Base-by-base conservation (phyloP, 2,797 vertebrate species). In the Alouatta caraya region DNA sequence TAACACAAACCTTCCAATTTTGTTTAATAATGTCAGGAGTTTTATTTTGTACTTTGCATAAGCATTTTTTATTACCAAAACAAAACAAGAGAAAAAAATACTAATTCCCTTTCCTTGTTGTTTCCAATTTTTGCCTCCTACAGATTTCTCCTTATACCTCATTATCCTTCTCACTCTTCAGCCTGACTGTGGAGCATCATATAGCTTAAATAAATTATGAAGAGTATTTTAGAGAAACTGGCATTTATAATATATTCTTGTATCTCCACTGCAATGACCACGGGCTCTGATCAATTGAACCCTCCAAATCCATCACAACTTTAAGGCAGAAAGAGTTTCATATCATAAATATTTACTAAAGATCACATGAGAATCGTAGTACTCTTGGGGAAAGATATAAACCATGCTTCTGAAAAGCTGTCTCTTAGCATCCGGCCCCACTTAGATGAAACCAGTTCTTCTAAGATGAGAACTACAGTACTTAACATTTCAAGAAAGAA, bases 21-120 rank as follows among this genome's bases (percentile, higher is more conserved):
- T 72, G 9, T 91, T 96, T 90, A 93, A 44, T 64, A 85, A 81
- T 15, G 57, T 82, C 15, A 21, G 44, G 10, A 39, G 33, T 84
- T 79, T 39, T 37, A 80, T 80, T 91, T 93, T 64, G 21, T 22
- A 55, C 72, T 83, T 89, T 92, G 26, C 37, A 4, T 83, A 85
- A 61, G 17, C 11, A 57, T 17, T 26, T 14, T 76, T 92, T 89
- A 21, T 90, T 88, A 82, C 67, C 85, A 70, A 86, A 84, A 90
- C 30, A 96, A 97, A 97, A 79, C 72, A 46, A 95, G 9, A 83
- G 37, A 86, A 19, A 67, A 88, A 82, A 70, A 50, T 0, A 3
- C 19, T 61, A 90, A 67, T 87, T 82, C 30, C 28, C 61, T 78
- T 83, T 64, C 10, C 19, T 50, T 67, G 83, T 73, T 55, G 7